Percentiles rank a stretch among this genome's conserved stretches.
Conservation (phyloP, 2,113 vertebrate genomes). For the Hypomesus transpacificus region DNA sequence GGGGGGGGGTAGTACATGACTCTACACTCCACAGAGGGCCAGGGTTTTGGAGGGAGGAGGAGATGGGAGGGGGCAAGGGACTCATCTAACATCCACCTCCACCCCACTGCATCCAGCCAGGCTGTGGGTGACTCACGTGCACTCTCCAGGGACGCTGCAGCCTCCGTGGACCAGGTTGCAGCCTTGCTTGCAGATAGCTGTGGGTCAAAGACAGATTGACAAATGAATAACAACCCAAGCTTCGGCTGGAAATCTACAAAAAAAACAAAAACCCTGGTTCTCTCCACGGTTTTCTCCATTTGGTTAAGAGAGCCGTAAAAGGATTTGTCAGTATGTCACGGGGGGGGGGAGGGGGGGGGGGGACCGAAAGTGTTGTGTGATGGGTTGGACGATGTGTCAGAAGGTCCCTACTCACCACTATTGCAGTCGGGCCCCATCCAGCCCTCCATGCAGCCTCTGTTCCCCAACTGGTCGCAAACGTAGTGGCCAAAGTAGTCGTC, state of each 20-base stretch:
- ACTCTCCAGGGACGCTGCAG: conserved; percentile 82
- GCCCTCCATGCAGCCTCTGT: conserved; percentile 90
- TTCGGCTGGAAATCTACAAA: no score
- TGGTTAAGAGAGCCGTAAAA: not conserved
- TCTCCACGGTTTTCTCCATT: no score
- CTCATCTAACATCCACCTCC: not conserved
- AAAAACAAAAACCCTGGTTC: no score
- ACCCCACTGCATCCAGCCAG: conserved; percentile 26
- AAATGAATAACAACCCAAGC: not conserved
- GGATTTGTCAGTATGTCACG: not conserved
- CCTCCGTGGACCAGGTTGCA: conserved; percentile 84
- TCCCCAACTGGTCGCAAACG: conserved; percentile 85
- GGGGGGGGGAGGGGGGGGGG: not conserved
- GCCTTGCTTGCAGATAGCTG: conserved; percentile 93
- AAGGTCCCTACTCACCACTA: conserved; percentile 70
- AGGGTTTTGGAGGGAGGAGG: not conserved
- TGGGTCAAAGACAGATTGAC: not conserved
- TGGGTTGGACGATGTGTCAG: not conserved
- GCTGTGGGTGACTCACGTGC: conserved; percentile 79
- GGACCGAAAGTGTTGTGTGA: not conserved
- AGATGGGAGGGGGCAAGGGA: not conserved
- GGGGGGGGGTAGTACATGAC: not conserved
- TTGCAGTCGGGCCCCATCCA: conserved; percentile 88
- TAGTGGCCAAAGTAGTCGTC: conserved; percentile 93
- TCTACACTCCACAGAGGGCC: not conserved